Conservation (phyloP, 2,888 invertebrate genomes). For the Aphidoletes aphidimyza region DNA sequence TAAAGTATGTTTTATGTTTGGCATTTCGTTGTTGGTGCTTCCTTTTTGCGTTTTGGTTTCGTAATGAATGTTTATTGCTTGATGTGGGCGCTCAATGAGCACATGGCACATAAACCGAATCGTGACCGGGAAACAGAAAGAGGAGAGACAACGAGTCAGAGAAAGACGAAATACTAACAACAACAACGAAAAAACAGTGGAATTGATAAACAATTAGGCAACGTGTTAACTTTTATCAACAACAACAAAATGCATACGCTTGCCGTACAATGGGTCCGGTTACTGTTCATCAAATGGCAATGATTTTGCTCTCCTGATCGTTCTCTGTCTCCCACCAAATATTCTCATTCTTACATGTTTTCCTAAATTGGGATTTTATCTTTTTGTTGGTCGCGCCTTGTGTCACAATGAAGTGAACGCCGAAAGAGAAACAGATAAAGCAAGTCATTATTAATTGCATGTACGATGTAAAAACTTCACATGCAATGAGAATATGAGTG, state of each 20-base stretch:
- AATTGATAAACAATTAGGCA: slow-evolving; percentile 43
- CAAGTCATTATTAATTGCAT: slow-evolving; percentile 16
- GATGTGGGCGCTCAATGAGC: slow-evolving; percentile 28
- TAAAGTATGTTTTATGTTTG: slow-evolving; percentile 48
- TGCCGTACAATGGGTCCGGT: not conserved
- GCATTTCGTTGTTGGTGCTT: slow-evolving; percentile 42
- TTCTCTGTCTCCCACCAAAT: not conserved
- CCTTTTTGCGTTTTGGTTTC: slow-evolving; percentile 39
- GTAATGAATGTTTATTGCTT: slow-evolving; percentile 46
- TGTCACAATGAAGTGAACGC: not conserved
- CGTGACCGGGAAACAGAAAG: not conserved
- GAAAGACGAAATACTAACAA: not conserved
- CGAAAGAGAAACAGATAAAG: not conserved
- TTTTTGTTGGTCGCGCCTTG: not conserved
- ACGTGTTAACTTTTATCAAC: slow-evolving; percentile 29
- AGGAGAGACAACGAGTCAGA: not conserved
- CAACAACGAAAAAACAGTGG: not conserved
- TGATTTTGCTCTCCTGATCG: not conserved
- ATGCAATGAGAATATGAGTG: not conserved
- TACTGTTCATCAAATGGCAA: no score
- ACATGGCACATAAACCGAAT: slow-evolving; percentile 24
- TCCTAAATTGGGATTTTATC: slow-evolving; percentile 4
- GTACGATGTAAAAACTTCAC: not conserved
- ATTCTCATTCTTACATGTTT: not conserved
- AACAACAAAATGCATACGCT: slow-evolving; percentile 36